Base-by-base conservation (phyloP, 2,113 vertebrate species). In the Camelus bactrianus region DNA sequence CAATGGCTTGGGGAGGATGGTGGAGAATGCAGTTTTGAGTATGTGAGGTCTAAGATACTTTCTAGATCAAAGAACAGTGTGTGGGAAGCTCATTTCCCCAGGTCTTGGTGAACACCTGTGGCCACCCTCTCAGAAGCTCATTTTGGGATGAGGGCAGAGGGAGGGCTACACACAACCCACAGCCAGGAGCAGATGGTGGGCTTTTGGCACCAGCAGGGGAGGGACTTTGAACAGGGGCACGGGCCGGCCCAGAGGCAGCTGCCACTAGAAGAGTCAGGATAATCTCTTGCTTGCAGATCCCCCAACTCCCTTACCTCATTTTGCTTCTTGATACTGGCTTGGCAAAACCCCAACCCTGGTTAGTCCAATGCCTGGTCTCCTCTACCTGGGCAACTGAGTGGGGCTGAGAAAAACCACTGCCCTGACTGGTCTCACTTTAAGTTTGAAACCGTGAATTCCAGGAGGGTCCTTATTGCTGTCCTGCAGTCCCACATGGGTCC, bases 401-500 rank as follows among this genome's bases (percentile, higher is more conserved):
- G 42, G 52, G 46, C 85, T 75, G 82, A 69, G 89, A 48, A 54
- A 82, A 87, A 56, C 64, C 48, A 32, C 64, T 56, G 2, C 24
- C 48, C 52, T 0, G 1, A 6, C 24, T 46, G 42, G 46, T 35
- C 54, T 91, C 56, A 60, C 48, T 46, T 72, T 38, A 86, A 79
- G 58, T 35, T 62, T 35, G 70, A 50, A 38, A 12, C 35, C 0
- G 0, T 48, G 56, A 38, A 89, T 67, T 72, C 88, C 64, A 48
- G 35, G 50, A 15, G 52, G 46, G 24, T 42, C 58, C 64, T 50
- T 28, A 48, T 38, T 8, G 3, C 62, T 38, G 1, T 56, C 24
- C 28, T 0, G 3, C 26, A 38, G 42, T 17, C 15, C 38, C 9
- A 2, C 62, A 48, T 5, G 0, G 17, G 56, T 42, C 52, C 64